phyloP scores from a whole-genome alignment of 1,140 invertebrate genomes.

The Rhyacophila brunnea region DNA sequence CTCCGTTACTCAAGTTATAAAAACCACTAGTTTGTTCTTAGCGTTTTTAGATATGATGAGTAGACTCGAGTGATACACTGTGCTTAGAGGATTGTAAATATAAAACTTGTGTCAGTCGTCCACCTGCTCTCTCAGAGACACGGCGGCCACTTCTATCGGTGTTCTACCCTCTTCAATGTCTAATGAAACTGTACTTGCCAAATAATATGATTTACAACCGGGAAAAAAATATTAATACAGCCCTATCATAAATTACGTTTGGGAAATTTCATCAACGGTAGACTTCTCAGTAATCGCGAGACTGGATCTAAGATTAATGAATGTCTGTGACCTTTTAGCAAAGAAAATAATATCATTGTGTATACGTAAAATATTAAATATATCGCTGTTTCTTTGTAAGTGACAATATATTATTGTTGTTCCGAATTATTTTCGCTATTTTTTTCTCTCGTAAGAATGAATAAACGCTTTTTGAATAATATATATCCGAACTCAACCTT shows the following conservation, averaged over 20 bases:
- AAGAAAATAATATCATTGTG: too few species aligned
- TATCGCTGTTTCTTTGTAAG: too few species aligned
- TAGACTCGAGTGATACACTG: too few species aligned
- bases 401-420: too few species aligned
- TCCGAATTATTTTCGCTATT: too few species aligned
- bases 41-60: too few species aligned
- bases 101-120: conserved; percentile 9
- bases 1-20: too few species aligned
- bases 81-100: background rate
- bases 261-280: background rate
- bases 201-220: conserved; percentile 20
- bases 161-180: conserved; percentile 22
- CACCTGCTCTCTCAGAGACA: conserved; percentile 13
- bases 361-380: too few species aligned
- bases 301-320: background rate
- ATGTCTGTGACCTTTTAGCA: background rate
- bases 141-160: conserved; percentile 9
- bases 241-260: conserved; percentile 13
- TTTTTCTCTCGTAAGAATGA: too few species aligned
- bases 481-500: too few species aligned
- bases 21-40: too few species aligned
- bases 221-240: conserved; percentile 21
- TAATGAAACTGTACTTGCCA: conserved; percentile 22
- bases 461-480: too few species aligned
- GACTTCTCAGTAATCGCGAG: background rate